Conservation (phyloP, 1,140 invertebrate species). For the Orchestia grillus region DNA sequence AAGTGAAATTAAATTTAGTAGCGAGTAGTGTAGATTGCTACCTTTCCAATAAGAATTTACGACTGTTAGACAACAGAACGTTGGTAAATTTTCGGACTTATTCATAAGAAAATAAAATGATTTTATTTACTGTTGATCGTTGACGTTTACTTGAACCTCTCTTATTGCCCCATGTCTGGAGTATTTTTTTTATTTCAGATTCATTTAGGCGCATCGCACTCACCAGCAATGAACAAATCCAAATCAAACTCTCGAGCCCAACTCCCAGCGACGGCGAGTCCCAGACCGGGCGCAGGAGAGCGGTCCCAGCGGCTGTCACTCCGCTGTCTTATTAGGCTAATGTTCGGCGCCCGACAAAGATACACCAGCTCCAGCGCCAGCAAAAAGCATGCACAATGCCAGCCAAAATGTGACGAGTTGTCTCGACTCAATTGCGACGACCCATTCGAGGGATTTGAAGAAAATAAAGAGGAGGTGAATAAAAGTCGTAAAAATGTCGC, state of each 20-base stretch:
- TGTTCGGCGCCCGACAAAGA: constrained; percentile 46
- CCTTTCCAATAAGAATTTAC: neutral
- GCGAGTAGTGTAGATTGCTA: neutral
- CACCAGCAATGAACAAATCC: neutral
- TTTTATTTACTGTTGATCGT: neutral
- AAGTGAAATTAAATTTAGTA: neutral
- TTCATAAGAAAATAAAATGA: neutral
- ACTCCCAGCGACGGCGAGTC: neutral
- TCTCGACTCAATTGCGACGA: constrained; percentile 38
- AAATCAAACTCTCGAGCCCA: neutral
- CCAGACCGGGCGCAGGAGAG: neutral
- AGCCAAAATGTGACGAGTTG: constrained; percentile 35
- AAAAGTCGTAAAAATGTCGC: neutral
- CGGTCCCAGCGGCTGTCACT: constrained; percentile 15
- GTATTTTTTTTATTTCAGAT: neutral
- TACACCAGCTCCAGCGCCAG: neutral
- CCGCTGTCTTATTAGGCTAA: constrained; percentile 51
- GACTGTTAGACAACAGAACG: no score
- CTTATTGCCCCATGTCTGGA: neutral
- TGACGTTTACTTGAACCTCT: neutral
- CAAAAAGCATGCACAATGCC: constrained; percentile 45
- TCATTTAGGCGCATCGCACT: neutral
- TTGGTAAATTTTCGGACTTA: neutral
- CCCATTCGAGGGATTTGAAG: neutral
- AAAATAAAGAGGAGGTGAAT: constrained; percentile 15